Evolutionary conservation across 2,113 vertebrate species (phyloP).

Genomic region (Gobius niger): DNA sequence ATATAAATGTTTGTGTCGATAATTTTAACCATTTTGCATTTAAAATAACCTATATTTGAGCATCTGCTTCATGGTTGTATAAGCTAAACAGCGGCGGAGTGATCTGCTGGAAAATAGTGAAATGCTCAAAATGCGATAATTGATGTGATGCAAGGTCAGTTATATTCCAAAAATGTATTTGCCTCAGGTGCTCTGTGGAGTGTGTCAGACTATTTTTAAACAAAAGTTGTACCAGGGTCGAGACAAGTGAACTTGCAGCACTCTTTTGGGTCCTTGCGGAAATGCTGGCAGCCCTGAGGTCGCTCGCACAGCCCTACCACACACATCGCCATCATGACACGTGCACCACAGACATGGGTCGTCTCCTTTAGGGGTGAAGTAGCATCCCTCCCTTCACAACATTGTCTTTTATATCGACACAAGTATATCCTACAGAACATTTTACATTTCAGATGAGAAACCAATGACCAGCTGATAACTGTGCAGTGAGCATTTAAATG

Average conservation of each 20-base stretch:
- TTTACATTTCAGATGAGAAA: background rate
- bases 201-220: too few relatives aligned
- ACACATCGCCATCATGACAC: slow-evolving; percentile 95
- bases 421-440: slow-evolving; percentile 85
- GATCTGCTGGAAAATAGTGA: too few relatives aligned
- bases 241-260: slow-evolving; percentile 98
- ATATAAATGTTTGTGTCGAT: too few relatives aligned
- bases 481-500: background rate
- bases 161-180: too few relatives aligned
- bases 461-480: background rate
- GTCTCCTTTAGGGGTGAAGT: slow-evolving; percentile 97
- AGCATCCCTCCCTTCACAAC: slow-evolving; percentile 96
- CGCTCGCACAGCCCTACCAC: slow-evolving; percentile 94
- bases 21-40: too few relatives aligned
- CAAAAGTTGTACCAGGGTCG: slow-evolving; percentile 90
- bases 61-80: too few relatives aligned
- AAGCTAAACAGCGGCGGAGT: too few relatives aligned
- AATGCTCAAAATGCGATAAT: too few relatives aligned
- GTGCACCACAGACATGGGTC: slow-evolving; percentile 98
- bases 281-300: slow-evolving; percentile 94
- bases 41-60: too few relatives aligned
- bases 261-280: slow-evolving; percentile 94
- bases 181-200: too few relatives aligned
- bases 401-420: slow-evolving; percentile 97
- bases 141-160: too few relatives aligned